Percentiles rank a stretch among this genome's conserved stretches.
phyloP scores from a whole-genome alignment of 2,797 vertebrate genomes.

The Eulemur coronatus region DNA sequence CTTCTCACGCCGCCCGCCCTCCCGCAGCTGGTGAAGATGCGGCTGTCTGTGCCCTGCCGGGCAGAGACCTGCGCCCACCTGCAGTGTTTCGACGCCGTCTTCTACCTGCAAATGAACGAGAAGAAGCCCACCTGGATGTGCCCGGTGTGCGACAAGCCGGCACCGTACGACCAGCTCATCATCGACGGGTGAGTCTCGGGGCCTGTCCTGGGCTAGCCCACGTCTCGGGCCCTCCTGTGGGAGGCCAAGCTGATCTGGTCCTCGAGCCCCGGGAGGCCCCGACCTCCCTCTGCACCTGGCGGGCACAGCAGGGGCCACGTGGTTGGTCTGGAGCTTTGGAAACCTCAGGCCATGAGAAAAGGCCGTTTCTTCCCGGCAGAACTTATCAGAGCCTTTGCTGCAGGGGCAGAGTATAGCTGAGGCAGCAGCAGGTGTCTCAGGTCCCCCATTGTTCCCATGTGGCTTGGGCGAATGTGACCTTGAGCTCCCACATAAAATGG shows the following conservation, averaged over 20 bases:
- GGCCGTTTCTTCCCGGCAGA: fast-evolving
- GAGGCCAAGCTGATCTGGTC: not conserved
- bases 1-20: fast-evolving
- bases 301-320: not conserved
- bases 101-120: conserved; percentile 99
- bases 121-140: conserved; percentile 99
- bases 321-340: not conserved
- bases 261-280: not conserved
- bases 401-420: fast-evolving
- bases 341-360: not conserved
- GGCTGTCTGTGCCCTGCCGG: conserved; percentile 96
- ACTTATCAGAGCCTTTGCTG: not conserved
- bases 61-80: conserved; percentile 97
- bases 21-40: conserved; percentile 97
- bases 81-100: conserved; percentile 99
- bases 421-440: not conserved
- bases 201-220: not conserved
- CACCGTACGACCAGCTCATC: conserved; percentile 96
- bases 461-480: not conserved
- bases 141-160: conserved; percentile 97
- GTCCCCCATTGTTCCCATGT: not conserved
- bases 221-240: not conserved
- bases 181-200: conserved; percentile 93
- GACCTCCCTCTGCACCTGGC: not conserved
- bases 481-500: fast-evolving